These are phyloP conservation scores for Ips nitidus DNA, from an alignment of 1,140 invertebrate species.

Conservation along the genomic window DNA sequence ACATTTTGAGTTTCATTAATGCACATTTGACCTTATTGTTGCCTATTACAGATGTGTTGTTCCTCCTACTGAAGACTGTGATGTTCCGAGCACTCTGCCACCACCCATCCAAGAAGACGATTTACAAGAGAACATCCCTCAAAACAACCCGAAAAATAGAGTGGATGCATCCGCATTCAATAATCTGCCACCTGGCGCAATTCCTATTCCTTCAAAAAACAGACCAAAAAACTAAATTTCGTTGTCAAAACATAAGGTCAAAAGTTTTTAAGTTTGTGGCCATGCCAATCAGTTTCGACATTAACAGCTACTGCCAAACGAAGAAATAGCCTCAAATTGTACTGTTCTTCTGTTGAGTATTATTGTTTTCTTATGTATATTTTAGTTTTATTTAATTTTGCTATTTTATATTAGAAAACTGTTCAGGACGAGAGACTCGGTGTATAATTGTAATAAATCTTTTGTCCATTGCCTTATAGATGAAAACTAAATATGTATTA, in stretches of 20 bases:
- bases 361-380: no score
- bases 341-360: no score
- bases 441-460: no score
- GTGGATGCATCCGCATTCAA: conserved; percentile 35
- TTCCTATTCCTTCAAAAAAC: conserved; percentile 47
- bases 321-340: no score
- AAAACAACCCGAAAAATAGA: conserved; percentile 46
- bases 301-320: no score
- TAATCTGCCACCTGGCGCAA: conserved; percentile 50
- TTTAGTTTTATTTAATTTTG: no score
- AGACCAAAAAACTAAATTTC: conserved; percentile 45
- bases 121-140: conserved; percentile 46
- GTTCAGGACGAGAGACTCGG: no score
- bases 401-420: no score
- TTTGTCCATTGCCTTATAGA: no score
- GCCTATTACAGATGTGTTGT: conserved; percentile 69
- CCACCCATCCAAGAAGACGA: conserved; percentile 57
- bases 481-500: no score
- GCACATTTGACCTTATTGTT: background rate
- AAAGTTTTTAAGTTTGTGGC: background rate
- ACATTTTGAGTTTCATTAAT: background rate
- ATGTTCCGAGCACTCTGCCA: conserved; percentile 75
- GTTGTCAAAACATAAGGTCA: background rate
- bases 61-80: conserved; percentile 85
- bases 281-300: no score